Base-by-base conservation (phyloP, 1,140 invertebrate genomes). In the Aphidius ervi region DNA sequence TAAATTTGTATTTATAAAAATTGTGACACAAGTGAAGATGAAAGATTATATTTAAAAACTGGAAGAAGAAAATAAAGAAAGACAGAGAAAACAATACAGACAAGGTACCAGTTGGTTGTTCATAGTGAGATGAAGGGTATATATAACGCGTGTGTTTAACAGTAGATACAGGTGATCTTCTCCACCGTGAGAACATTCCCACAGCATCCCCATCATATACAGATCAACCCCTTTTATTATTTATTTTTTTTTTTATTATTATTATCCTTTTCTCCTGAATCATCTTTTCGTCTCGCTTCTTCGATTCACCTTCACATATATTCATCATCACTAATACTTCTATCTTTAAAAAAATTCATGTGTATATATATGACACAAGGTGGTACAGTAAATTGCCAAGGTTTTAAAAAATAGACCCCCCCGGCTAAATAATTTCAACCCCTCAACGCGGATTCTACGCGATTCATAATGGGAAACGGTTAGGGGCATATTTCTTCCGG, bases 101-200 rank as follows among this genome's bases (percentile, higher is more conserved):
- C 40, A 46, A 46, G 40, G 23, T 31, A 31, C 23, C 23, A 31
- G 23, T 31, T 31, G 23, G 23, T 31, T 31, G 16, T 31, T 31
- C 23, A 31, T 31, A 31, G 23, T 31, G 59, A 61, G 47, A 47
- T 37, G 39, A 63, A 50, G 53, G 58, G 53, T 59, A 53, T 16
- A 53, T 16, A 53, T 52, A 37, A 42, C 54, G n/a, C 16, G 50
- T 42, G 56, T 50, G 58, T 53, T 59, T 54, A 59, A 57, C 55
- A 64, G 64, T 61, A 53, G 69, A 65, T 73, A 76, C 75, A 77
- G 74, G 75, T 77, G 74, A 77, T 77, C 72, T 67, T 61, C 60
- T 37, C 52, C 56, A 62, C 71, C 74, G 74, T 77, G 75, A 76
- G 75, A 76, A 77, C 64, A 71, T 77, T 77, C 72, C 72, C 75